phyloP scores from a whole-genome alignment of 2,113 vertebrate genomes.

The Psammodynastes pulverulentus region DNA sequence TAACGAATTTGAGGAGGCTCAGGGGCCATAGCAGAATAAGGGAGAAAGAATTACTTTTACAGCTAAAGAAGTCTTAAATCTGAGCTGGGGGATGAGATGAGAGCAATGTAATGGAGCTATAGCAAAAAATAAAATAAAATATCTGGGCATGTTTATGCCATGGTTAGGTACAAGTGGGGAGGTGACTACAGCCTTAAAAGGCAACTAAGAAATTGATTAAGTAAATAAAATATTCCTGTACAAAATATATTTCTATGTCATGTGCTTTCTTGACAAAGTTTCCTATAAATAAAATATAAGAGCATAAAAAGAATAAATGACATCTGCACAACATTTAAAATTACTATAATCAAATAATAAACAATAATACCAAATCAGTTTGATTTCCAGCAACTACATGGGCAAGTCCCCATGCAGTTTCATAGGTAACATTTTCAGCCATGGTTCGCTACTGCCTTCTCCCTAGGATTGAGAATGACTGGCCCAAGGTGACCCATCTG shows the following conservation, averaged over 20 bases:
- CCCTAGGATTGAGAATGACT: not conserved
- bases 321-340: not conserved
- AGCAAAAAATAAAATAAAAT: not conserved
- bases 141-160: not conserved
- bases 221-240: not conserved
- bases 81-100: not conserved
- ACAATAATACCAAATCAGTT: not conserved
- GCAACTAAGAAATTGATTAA: not conserved
- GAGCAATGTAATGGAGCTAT: not conserved
- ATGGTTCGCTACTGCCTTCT: not conserved
- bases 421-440: not conserved
- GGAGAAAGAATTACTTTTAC: not conserved
- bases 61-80: not conserved
- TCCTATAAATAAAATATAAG: not conserved
- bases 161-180: not conserved
- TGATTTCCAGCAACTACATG: not conserved
- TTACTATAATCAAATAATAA: not conserved
- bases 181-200: not conserved
- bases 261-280: not conserved
- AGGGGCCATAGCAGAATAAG: not conserved
- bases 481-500: not conserved
- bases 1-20: not conserved
- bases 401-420: not conserved
- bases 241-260: not conserved
- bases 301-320: not conserved